Evolutionary conservation across 2,113 vertebrate species (phyloP).

Genomic region (Canis aureus): DNA sequence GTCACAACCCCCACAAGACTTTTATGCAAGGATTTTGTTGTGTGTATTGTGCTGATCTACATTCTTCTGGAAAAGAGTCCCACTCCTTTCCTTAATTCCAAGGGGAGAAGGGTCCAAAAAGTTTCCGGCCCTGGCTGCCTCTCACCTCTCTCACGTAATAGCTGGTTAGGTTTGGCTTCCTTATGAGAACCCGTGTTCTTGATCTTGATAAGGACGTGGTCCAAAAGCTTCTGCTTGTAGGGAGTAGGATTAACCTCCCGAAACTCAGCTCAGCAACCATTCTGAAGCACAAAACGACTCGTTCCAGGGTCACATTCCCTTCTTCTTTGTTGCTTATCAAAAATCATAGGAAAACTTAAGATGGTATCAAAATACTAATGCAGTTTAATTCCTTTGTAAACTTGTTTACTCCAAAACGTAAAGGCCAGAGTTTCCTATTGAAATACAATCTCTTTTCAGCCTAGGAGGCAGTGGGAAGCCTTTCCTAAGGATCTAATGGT

Average conservation of each 20-base stretch:
- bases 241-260: not conserved
- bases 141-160: not conserved
- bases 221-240: not conserved
- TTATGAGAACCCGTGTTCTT: not conserved
- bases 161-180: not conserved
- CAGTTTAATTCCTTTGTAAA: conserved; percentile 61
- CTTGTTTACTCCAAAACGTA: conserved; percentile 41
- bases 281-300: not conserved
- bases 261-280: not conserved
- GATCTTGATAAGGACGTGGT: not conserved
- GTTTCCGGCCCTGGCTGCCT: not conserved
- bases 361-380: conserved; percentile 61
- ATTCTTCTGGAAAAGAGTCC: not conserved
- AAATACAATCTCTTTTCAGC: not conserved
- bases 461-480: not conserved
- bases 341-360: conserved; percentile 52
- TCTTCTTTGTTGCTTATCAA: conserved; percentile 34
- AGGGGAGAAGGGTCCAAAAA: not conserved
- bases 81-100: not conserved
- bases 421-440: not conserved
- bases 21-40: not conserved
- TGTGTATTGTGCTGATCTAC: not conserved
- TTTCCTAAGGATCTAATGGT: not conserved
- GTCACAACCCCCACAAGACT: not conserved
- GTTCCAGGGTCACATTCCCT: conserved; percentile 48